phyloP scores from a whole-genome alignment of 2,113 vertebrate species.

The Amia ocellicauda region DNA sequence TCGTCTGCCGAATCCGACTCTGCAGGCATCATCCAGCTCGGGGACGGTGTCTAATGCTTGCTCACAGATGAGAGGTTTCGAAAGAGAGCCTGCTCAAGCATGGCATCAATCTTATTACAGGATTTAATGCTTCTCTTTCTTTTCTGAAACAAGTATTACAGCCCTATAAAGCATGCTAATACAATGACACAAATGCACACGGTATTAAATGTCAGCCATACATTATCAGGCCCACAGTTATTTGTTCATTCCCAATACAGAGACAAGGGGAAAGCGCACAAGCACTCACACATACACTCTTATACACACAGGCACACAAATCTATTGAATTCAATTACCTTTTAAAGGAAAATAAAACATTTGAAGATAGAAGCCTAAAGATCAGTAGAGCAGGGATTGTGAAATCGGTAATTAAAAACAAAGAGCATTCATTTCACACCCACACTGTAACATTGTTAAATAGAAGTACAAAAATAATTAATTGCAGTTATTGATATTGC shows the following conservation, averaged over 20 bases:
- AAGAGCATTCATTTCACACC: too few species aligned
- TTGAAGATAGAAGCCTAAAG: too few species aligned
- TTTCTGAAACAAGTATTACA: slow-evolving; percentile 42
- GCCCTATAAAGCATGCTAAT: slow-evolving; percentile 65
- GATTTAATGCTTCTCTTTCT: slow-evolving; percentile 51
- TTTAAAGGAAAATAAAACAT: too few species aligned
- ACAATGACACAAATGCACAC: slow-evolving; percentile 55
- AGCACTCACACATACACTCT: slow-evolving; percentile 27
- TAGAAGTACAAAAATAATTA: too few species aligned
- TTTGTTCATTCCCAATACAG: slow-evolving; percentile 18
- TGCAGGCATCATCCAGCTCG: background rate
- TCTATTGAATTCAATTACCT: too few species aligned
- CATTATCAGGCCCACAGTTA: slow-evolving; percentile 48
- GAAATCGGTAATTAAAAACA: too few species aligned
- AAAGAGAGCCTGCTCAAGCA: slow-evolving; percentile 43
- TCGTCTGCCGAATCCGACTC: background rate
- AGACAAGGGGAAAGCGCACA: slow-evolving; percentile 25
- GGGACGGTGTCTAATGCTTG: background rate
- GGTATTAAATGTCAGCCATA: slow-evolving; percentile 63
- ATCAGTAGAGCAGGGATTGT: too few species aligned
- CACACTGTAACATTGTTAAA: too few species aligned
- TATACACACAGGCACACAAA: slow-evolving; percentile 19
- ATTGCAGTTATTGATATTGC: too few species aligned
- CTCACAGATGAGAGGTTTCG: slow-evolving; percentile 45
- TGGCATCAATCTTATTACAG: slow-evolving; percentile 45